phyloP scores from a whole-genome alignment of 2,797 vertebrate species.

The Prunella strophiata region DNA sequence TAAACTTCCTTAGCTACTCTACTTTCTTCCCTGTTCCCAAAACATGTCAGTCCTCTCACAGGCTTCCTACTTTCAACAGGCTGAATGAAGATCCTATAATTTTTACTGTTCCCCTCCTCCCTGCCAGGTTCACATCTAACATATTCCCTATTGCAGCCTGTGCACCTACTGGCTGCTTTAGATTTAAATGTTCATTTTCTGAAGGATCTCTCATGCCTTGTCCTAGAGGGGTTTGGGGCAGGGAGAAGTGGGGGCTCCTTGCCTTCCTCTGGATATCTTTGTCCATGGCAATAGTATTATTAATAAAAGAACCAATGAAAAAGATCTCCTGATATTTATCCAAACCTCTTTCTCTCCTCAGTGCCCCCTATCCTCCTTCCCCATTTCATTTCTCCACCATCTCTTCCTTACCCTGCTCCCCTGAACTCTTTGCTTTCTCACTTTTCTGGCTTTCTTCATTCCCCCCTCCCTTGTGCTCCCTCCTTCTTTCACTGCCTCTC shows the following conservation, averaged over 20 bases:
- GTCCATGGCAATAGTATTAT: not conserved
- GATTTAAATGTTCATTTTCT: not conserved
- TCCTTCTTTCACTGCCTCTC: constrained; percentile 46
- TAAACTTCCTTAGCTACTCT: not conserved
- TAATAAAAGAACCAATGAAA: constrained; percentile 4
- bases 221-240: not conserved
- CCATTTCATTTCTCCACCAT: not conserved
- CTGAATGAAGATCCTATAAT: not conserved
- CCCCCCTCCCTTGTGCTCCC: not conserved
- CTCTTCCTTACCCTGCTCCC: not conserved
- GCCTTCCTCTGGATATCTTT: not conserved
- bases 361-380: not conserved
- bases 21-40: not conserved
- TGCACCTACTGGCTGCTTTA: not conserved
- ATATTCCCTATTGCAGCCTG: not conserved
- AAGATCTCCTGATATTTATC: not conserved
- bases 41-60: not conserved
- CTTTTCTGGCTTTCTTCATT: not conserved
- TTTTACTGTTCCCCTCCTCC: not conserved
- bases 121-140: not conserved
- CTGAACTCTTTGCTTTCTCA: constrained; percentile 6
- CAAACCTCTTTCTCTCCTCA: not conserved
- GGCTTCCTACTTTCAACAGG: not conserved
- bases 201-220: not conserved
- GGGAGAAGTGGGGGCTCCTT: not conserved